These are phyloP conservation scores for Agrypnus murinus DNA, from an alignment of 2,888 invertebrate species.

Conservation along the genomic window DNA sequence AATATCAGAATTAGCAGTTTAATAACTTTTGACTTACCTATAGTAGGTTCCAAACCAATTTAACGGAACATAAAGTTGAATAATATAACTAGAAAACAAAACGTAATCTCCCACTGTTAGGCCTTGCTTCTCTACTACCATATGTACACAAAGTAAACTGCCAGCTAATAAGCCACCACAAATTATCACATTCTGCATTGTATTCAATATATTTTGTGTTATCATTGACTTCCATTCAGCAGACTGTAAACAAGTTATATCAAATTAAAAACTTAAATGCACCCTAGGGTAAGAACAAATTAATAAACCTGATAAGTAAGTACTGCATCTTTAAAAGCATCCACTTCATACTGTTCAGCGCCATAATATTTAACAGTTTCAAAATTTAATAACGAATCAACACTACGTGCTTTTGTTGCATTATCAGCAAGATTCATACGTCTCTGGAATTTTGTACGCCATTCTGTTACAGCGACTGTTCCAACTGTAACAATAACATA, in stretches of 20 bases:
- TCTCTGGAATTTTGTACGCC: conserved; percentile 96
- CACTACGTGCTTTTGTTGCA: conserved; percentile 91
- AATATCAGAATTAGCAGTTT: no score
- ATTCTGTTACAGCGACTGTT: conserved; percentile 95
- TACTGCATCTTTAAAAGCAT: conserved; percentile 89
- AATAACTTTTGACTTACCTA: no score
- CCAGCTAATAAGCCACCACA: conserved; percentile 90
- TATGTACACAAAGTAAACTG: conserved; percentile 90
- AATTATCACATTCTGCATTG: conserved; percentile 92
- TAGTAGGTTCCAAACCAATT: conserved; percentile 99
- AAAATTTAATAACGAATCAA: conserved; percentile 97
- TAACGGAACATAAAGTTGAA: conserved; percentile 95
- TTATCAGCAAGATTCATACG: conserved; percentile 97
- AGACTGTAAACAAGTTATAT: conserved; percentile 72
- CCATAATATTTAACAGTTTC: conserved; percentile 99
- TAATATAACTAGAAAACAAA: conserved; percentile 94
- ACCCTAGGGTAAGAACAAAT: no score
- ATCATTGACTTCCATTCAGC: conserved; percentile 93
- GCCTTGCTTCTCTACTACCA: conserved; percentile 80
- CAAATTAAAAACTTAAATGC: background rate
- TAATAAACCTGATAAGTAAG: conserved; percentile 83
- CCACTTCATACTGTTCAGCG: conserved; percentile 93
- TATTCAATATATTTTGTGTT: conserved; percentile 92
- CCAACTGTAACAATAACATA: conserved; percentile 74
- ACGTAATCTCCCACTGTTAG: conserved; percentile 97